Percentiles rank a stretch among this genome's conserved stretches.
Evolutionary conservation across 2,113 vertebrate species (phyloP).

Genomic region (Oceanodroma tethys): DNA sequence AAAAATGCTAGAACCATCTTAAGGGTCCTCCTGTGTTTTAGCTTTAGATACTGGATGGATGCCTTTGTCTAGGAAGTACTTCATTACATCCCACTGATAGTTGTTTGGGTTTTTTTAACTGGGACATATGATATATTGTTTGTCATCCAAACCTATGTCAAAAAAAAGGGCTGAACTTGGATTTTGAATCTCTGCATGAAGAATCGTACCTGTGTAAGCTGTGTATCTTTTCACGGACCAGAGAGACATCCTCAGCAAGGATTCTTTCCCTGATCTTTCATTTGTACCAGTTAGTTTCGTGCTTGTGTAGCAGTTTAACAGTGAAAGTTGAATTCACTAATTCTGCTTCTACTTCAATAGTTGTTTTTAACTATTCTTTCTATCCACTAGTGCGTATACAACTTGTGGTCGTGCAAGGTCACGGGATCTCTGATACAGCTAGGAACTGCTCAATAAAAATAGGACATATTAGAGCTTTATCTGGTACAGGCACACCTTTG

Average conservation of each 20-base stretch:
- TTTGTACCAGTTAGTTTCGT: not conserved
- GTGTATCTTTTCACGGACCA: not conserved
- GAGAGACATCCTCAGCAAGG: not conserved
- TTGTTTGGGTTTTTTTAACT: not conserved
- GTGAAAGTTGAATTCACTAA: not conserved
- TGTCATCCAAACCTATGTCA: not conserved
- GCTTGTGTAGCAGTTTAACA: not conserved
- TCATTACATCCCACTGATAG: not conserved
- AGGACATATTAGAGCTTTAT: not conserved
- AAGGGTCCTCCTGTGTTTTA: not conserved
- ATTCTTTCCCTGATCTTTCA: not conserved
- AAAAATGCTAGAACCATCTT: not conserved
- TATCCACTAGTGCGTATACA: rapidly evolving
- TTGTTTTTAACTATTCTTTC: not conserved
- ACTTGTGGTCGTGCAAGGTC: not conserved
- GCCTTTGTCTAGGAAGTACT: not conserved
- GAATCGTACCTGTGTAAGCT: not conserved
- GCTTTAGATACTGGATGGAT: not conserved
- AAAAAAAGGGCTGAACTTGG: not conserved
- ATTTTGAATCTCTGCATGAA: not conserved
- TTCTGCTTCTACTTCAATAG: not conserved
- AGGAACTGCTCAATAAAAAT: not conserved
- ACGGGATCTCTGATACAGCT: not conserved
- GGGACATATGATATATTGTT: not conserved
- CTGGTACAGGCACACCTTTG: not conserved